Evolutionary conservation across 2,113 vertebrate genomes (phyloP), one percentile per base, ranked within the genome.

Genomic region (Aplodontia rufa): DNA sequence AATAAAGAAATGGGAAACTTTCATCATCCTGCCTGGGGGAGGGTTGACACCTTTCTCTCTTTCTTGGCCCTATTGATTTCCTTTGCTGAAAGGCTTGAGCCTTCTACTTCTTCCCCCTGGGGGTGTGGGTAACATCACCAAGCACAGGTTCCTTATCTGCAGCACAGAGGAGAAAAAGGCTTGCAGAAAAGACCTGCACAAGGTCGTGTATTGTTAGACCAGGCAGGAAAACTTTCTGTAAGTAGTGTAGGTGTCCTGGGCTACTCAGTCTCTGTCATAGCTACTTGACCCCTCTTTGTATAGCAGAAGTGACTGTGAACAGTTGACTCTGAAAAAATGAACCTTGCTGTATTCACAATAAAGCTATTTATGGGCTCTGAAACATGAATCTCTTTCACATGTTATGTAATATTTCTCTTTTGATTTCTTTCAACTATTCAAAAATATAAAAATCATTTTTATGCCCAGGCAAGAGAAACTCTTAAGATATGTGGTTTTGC

Each of bases 371-470:
- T 22, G 49, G 75, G 35, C 68, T 87, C 64, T 26, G 40, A 88
- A 81, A 90, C 84, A 45, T 66, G 24, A 20, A 42, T 66, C 58
- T 97, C 58, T 82, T 91, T 90, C 64, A 89, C 68, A 28, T 76
- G 60, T 66, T 64, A 75, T 30, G 82, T 79, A 81, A 42, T 55
- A 40, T 7, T 51, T 47, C 4, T 84, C 40, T 35, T 49, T 30
- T 62, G 19, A 24, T 76, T 58, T 62, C 28, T n/a, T 16, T 20
- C 32, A 79, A 30, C 45, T 11, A 6, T 81, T 95, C 42, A 86
- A 94, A 82, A 82, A 47, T 4, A 28, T 83, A 22, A 93, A 68
- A 74, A 69, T 40, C 30, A 8, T 75, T 22, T 58, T 71, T 49
- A 26, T n/a, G 45, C 84, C 69, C 26, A 68, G 51, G 26, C 45